Evolutionary conservation across 2,797 vertebrate species (phyloP), one percentile per base, ranked within the genome.

Genomic region (Pachyuromys duprasi): DNA sequence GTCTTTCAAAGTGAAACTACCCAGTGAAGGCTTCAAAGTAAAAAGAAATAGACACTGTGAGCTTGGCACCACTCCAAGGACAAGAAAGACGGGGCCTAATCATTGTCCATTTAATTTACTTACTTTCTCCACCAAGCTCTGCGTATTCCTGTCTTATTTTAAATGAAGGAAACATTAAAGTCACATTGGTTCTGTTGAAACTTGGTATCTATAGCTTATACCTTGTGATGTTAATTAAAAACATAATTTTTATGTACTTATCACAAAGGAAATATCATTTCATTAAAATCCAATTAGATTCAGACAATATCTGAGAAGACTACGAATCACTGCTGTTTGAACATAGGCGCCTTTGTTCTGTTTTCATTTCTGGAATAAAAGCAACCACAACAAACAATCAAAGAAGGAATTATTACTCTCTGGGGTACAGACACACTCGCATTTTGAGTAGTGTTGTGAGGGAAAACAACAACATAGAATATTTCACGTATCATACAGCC

Each of bases 211-310:
- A 98, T 98, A 98, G 97, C 98, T 98, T 98, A 98, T 99, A 99
- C 99, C 98, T 99, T 99, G 98, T 99, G 99, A 99, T 99, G 99
- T 99, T 99, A 99, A 99, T 99, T 99, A 99, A 99, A 99, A 99
- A 99, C 99, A 98, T 99, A 98, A 99, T 99, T 99, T 99, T 99
- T 99, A 99, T 99, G 99, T 99, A 99, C 98, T 99, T 99, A 99
- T 99, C 99, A 99, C 99, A 99, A 99, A 99, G 99, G 98, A 99
- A 99, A 99, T 98, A 99, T 98, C 98, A 99, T 99, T 99, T 99
- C 99, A 99, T 99, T 99, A 99, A 99, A 99, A 99, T 99, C 99
- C 99, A 99, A 99, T 99, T 99, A 99, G 99, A 99, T 99, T 99
- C 98, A 99, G 98, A 99, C 99, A 99, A 98, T 99, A 99, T 99